phyloP scores from a whole-genome alignment of 2,888 invertebrate genomes.

The Stenchaetothrips biformis region DNA sequence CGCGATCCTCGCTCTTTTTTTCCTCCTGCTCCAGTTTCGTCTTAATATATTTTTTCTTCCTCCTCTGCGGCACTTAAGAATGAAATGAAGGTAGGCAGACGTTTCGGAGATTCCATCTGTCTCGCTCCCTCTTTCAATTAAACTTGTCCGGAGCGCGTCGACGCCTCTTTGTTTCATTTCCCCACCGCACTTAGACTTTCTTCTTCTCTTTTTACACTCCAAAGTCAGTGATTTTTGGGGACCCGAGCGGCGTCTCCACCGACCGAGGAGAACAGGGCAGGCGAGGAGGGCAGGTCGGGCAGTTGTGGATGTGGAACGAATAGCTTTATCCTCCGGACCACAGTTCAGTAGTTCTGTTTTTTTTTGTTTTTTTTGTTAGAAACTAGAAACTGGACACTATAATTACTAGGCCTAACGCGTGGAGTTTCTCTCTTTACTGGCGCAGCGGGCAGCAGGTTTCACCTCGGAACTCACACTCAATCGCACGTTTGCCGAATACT shows the following conservation, averaged over 20 bases:
- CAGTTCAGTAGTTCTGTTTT: not conserved
- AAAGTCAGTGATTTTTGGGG: too few species aligned
- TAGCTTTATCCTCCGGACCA: not conserved
- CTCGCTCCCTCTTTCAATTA: slow-evolving; percentile 16
- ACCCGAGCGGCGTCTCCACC: too few species aligned
- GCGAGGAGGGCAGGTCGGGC: too few species aligned
- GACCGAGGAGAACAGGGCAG: too few species aligned
- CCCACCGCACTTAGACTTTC: not conserved
- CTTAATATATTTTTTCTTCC: not conserved
- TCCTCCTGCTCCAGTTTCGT: not conserved
- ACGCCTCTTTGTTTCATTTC: not conserved
- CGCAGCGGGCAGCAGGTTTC: too few species aligned
- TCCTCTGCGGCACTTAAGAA: slow-evolving; percentile 16
- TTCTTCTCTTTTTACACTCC: too few species aligned
- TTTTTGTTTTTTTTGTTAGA: not conserved
- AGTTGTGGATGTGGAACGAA: not conserved
- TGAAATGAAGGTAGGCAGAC: slow-evolving; percentile 15
- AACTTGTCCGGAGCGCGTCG: not conserved
- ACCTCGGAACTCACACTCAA: too few species aligned
- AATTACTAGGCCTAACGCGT: too few species aligned
- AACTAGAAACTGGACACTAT: too few species aligned
- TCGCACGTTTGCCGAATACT: too few species aligned
- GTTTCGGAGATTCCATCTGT: not conserved
- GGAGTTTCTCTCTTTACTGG: not conserved
- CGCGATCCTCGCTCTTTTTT: not conserved